A percentile compares a stretch with the other conserved stretches of the same genome.
phyloP scores from a whole-genome alignment of 2,113 vertebrate species.

The Poecile atricapillus region DNA sequence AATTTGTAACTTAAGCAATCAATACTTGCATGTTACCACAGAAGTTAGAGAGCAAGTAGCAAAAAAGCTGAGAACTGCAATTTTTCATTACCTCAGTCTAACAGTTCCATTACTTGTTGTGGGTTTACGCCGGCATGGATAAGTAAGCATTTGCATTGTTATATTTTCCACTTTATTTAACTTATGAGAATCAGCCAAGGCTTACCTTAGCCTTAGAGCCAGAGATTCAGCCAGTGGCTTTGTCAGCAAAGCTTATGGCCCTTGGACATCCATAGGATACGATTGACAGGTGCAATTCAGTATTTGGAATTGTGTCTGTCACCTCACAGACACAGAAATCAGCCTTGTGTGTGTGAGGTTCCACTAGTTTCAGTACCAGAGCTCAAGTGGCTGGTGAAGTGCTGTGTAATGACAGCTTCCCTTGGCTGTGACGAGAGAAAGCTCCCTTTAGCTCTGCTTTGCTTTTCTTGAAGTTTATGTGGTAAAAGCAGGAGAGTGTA shows the following conservation, averaged over 20 bases:
- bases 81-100: neutral
- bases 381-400: neutral
- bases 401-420: neutral
- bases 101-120: neutral
- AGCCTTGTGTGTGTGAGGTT: neutral
- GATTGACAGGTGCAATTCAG: neutral
- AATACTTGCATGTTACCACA: neutral
- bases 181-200: neutral
- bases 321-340: neutral
- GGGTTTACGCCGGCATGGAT: neutral
- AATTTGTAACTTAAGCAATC: neutral
- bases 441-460: neutral
- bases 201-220: neutral
- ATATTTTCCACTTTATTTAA: neutral
- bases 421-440: neutral
- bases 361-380: neutral
- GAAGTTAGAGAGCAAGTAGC: neutral
- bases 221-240: neutral
- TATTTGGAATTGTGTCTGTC: neutral
- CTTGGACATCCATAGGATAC: neutral
- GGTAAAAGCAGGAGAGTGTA: neutral
- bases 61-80: neutral
- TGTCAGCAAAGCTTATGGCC: neutral
- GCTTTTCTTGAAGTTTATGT: neutral
- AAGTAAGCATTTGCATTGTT: neutral